Conservation (phyloP, 2,797 vertebrate genomes). For the Leptoclinus maculatus region DNA sequence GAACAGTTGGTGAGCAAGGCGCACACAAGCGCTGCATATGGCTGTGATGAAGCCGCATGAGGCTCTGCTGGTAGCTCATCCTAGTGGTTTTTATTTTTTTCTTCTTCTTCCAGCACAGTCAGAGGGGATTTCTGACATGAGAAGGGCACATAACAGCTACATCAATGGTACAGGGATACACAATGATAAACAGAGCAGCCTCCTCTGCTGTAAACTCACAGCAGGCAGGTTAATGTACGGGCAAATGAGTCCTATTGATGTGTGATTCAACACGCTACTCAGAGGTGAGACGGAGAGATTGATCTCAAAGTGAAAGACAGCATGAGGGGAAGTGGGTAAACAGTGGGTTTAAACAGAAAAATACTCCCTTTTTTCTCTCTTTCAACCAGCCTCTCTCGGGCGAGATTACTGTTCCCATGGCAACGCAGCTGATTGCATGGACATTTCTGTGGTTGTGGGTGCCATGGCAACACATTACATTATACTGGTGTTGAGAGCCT, state of each 20-base stretch:
- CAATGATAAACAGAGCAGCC: constrained; percentile 62
- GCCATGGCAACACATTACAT: constrained; percentile 83
- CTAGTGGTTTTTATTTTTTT: constrained; percentile 33
- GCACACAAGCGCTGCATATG: constrained; percentile 58
- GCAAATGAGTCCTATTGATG: constrained; percentile 64
- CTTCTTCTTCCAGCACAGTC: constrained; percentile 49
- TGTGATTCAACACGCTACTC: constrained; percentile 44
- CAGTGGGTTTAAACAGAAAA: constrained; percentile 63
- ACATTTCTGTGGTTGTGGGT: constrained; percentile 86
- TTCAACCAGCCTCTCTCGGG: constrained; percentile 69
- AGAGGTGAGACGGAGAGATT: constrained; percentile 64
- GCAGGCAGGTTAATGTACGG: constrained; percentile 63
- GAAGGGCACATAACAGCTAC: constrained; percentile 66
- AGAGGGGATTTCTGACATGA: constrained; percentile 61
- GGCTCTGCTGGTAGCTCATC: constrained; percentile 61
- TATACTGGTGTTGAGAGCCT: constrained; percentile 48
- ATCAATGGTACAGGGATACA: constrained; percentile 65
- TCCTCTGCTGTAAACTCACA: constrained; percentile 56
- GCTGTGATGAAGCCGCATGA: constrained; percentile 64
- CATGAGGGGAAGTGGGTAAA: constrained; percentile 74
- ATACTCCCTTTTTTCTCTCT: constrained; percentile 46
- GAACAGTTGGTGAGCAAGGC: constrained; percentile 70
- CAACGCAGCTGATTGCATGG: constrained; percentile 86
- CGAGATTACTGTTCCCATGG: constrained; percentile 88
- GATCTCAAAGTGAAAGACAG: constrained; percentile 71